Evolutionary conservation across 2,113 vertebrate species (phyloP), one percentile per base, ranked within the genome.

Genomic region (Rhodinocichla rosea): DNA sequence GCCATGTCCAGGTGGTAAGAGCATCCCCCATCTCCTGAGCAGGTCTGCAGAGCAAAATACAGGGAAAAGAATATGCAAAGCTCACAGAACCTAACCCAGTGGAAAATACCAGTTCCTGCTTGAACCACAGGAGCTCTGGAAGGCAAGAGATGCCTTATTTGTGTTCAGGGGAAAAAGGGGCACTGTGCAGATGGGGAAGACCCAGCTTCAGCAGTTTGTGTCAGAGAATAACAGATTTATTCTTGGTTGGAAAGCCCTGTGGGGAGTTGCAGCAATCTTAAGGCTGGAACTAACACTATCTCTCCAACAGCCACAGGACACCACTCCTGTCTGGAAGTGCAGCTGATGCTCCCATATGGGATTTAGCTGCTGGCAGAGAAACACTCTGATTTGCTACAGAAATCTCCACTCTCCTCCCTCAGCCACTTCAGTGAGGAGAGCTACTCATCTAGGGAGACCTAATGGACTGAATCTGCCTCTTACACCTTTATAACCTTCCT

Each of bases 131-230:
- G 88, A 94, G 92, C 33, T 63, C 87, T 83, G 73, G 67, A 94
- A 92, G 39, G 64, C 78, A 84, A 92, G 80, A 96, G 84, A 65
- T 3, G 53, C 89, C 89, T 95, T 94, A 96, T 95, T 92, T 95
- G 93, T 97, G 93, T 96, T 97, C 84, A 87, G 92, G 93, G 91
- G 95, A 39, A 96, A 94, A 84, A 87, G 91, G 91, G 94, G 93
- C 84, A 94, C 95, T 95, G 95, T 96, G 83, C 95, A 97, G 96
- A 97, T 97, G 95, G 95, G 96, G 94, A 97, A 97, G 95, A 95
- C 96, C 96, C 95, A 94, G 93, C 93, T 96, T 96, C 95, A 96
- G 96, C 94, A 95, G 89, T 96, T 96, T 94, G 84, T 96, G 94
- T 97, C 96, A 96, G 80, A 89, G 87, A 97, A 89, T 94, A 97